phyloP scores from a whole-genome alignment of 2,888 invertebrate species.

The Melieria picta region DNA sequence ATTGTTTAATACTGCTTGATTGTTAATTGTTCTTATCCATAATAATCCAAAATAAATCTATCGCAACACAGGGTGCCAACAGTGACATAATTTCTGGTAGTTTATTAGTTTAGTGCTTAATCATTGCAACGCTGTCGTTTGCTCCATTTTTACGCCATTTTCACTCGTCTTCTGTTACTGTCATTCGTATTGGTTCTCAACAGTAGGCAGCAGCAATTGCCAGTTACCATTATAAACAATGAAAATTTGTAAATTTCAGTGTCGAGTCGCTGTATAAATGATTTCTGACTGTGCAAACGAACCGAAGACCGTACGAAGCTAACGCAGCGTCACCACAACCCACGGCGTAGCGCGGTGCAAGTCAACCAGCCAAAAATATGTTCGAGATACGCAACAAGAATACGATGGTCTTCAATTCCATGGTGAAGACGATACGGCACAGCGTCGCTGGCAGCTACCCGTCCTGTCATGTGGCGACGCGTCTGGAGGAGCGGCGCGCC shows the following conservation, averaged over 20 bases:
- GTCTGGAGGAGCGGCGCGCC: constrained; percentile 79
- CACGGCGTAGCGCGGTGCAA: background rate
- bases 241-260: constrained; percentile 8
- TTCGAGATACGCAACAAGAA: constrained; percentile 51
- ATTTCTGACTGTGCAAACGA: constrained; percentile 7
- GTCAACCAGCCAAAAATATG: constrained; percentile 40
- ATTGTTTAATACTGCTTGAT: no score
- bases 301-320: constrained; percentile 13
- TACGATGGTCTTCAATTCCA: constrained; percentile 58
- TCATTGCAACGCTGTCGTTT: background rate
- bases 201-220: background rate
- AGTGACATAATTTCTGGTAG: no score
- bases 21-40: no score
- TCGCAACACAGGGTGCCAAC: no score
- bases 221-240: constrained; percentile 28
- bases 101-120: no score
- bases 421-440: constrained; percentile 63
- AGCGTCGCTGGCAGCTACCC: constrained; percentile 78
- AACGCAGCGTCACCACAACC: constrained; percentile 4
- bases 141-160: background rate
- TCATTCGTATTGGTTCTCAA: background rate
- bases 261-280: constrained; percentile 22
- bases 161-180: background rate
- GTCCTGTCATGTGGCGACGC: constrained; percentile 75
- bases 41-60: no score